Evolutionary conservation across 2,888 invertebrate species (phyloP).

Genomic region (Drosophila parthenogenetica): DNA sequence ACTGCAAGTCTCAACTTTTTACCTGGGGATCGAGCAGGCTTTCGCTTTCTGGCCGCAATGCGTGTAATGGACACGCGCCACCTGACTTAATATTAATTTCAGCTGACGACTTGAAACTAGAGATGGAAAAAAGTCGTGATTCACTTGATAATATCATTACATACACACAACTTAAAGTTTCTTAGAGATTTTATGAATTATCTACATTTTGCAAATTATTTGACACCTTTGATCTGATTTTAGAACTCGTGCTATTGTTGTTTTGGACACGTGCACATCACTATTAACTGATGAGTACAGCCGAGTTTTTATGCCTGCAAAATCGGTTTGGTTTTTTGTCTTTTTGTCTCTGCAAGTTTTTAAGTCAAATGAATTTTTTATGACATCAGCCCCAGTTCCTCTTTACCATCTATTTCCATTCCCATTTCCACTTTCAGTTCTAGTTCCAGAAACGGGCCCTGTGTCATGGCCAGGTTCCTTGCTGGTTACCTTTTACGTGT

Average conservation of each 20-base stretch:
- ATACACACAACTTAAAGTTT: too few relatives aligned
- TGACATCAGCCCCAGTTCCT: conserved; percentile 42
- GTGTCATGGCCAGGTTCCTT: conserved; percentile 36
- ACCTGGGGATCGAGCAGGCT: conserved; percentile 49
- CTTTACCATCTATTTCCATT: too few relatives aligned
- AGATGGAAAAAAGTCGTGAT: conserved; percentile 8
- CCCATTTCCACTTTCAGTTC: not conserved
- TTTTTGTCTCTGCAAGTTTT: conserved; percentile 67
- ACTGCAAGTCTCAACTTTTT: conserved; percentile 3
- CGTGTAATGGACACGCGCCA: conserved; percentile 81
- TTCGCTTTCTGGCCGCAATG: conserved; percentile 66
- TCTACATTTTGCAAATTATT: not conserved
- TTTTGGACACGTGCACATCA: not conserved
- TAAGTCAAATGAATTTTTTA: conserved; percentile 79
- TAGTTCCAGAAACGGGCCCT: conserved; percentile 1
- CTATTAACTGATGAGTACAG: conserved; percentile 4
- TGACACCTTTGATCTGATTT: not conserved
- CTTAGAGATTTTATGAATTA: not conserved
- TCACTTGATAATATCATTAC: not conserved
- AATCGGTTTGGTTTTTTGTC: conserved; percentile 25
- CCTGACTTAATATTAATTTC: conserved; percentile 81
- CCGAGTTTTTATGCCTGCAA: conserved; percentile 13
- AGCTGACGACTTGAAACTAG: conserved; percentile 11
- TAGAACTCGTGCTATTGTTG: not conserved
- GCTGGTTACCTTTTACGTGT: conserved; percentile 67